These are phyloP conservation scores for Sturnira hondurensis DNA, from an alignment of 2,113 vertebrate genomes.

Conservation along the genomic window DNA sequence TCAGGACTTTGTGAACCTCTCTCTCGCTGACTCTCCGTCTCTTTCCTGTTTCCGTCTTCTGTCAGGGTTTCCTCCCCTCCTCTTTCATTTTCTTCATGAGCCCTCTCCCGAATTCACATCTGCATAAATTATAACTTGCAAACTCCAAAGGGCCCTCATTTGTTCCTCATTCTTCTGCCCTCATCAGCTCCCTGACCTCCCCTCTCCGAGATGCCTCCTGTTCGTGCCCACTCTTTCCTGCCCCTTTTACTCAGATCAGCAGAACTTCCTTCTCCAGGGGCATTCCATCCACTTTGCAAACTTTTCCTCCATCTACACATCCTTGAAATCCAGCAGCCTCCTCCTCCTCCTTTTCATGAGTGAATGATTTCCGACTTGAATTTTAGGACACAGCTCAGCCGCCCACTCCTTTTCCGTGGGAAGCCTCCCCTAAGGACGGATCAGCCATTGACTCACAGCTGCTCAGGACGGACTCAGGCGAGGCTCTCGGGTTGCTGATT, in stretches of 20 bases:
- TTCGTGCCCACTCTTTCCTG: neutral
- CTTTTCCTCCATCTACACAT: neutral
- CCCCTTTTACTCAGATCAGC: neutral
- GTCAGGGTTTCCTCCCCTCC: too few species aligned
- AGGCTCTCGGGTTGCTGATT: neutral
- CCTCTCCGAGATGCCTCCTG: neutral
- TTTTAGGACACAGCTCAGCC: neutral
- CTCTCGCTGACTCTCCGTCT: rapidly evolving
- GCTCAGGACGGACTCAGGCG: rapidly evolving
- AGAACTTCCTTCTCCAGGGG: rapidly evolving
- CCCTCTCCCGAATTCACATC: neutral
- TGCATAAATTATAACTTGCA: neutral
- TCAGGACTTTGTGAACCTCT: neutral
- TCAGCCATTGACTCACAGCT: neutral
- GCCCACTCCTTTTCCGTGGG: neutral
- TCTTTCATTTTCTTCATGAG: neutral
- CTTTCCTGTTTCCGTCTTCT: too few species aligned
- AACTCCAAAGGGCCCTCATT: neutral
- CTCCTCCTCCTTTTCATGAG: neutral
- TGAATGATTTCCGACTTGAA: neutral
- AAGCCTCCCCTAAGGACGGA: rapidly evolving
- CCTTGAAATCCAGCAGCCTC: neutral
- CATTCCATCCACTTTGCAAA: neutral
- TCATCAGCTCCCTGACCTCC: neutral
- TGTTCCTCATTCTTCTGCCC: too few species aligned